phyloP scores from a whole-genome alignment of 2,888 invertebrate species.

The Piscicola geometra region DNA sequence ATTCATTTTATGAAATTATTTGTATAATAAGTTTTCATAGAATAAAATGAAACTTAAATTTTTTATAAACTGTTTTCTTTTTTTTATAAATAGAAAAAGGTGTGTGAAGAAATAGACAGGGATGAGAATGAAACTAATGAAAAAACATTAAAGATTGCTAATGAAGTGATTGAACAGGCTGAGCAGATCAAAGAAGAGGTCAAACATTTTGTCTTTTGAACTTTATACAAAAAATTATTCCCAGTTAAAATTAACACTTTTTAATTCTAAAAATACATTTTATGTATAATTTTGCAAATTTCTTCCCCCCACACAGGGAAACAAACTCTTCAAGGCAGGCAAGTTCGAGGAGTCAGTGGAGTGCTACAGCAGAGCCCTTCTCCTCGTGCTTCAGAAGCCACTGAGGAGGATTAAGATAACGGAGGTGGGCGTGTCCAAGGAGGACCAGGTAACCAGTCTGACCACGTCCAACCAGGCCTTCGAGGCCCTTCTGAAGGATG shows the following conservation, averaged over 20 bases:
- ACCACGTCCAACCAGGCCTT: too few relatives aligned
- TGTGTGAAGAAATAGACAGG: conserved; percentile 49
- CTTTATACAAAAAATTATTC: neutral
- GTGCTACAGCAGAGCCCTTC: conserved; percentile 54
- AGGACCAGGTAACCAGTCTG: too few relatives aligned
- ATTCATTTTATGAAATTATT: too few relatives aligned
- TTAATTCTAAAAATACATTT: too few relatives aligned
- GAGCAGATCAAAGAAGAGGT: conserved; percentile 69
- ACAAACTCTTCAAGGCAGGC: conserved; percentile 54
- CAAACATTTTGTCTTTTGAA: neutral
- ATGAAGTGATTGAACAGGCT: conserved; percentile 62
- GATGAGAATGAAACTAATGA: conserved; percentile 46
- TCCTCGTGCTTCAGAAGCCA: too few relatives aligned
- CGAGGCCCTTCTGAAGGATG: neutral
- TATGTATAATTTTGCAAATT: neutral
- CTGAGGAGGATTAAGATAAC: too few relatives aligned
- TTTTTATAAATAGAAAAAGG: conserved; percentile 48
- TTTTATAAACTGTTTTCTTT: conserved; percentile 4
- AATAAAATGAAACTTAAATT: neutral
- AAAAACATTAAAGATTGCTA: conserved; percentile 52
- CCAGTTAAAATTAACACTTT: too few relatives aligned
- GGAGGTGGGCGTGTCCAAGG: too few relatives aligned
- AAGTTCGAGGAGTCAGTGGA: conserved; percentile 55
- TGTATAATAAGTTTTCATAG: neutral
- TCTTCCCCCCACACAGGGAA: conserved; percentile 51